Percentiles rank a stretch among this genome's conserved stretches.
Conservation (phyloP, 2,797 vertebrate genomes). For the Sebastes hubbsi region DNA sequence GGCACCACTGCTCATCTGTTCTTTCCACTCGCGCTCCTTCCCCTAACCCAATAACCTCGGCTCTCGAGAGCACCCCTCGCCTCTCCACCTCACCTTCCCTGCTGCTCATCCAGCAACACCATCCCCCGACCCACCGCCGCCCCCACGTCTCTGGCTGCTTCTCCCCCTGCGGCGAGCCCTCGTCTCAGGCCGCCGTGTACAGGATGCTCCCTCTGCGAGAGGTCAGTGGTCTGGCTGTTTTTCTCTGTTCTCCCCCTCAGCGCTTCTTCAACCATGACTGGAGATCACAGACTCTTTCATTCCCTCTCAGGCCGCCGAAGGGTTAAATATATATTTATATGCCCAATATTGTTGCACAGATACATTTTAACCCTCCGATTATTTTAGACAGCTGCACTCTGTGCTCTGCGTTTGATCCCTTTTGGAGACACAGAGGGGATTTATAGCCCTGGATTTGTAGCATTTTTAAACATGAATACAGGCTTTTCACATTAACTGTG, state of each 20-base stretch:
- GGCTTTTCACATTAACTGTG: constrained; percentile 18
- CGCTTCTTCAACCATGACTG: constrained; percentile 32
- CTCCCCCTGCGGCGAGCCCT: constrained; percentile 40
- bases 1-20: constrained; percentile 3
- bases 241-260: constrained; percentile 50
- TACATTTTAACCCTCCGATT: not conserved
- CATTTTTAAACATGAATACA: constrained; percentile 6
- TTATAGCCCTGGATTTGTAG: not conserved
- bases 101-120: constrained; percentile 38
- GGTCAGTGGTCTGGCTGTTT: constrained; percentile 64
- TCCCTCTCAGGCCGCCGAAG: constrained; percentile 23
- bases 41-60: constrained; percentile 56
- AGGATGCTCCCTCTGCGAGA: constrained; percentile 61
- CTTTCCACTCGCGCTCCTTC: constrained; percentile 23
- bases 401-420: not conserved
- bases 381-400: not conserved
- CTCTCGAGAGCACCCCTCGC: constrained; percentile 37
- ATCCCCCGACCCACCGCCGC: not conserved
- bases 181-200: constrained; percentile 40
- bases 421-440: not conserved
- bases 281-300: constrained; percentile 53
- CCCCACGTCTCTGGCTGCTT: constrained; percentile 16
- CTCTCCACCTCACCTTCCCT: constrained; percentile 26
- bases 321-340: constrained; percentile 39
- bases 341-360: not conserved